Evolutionary conservation across 1,140 invertebrate genomes (phyloP), one percentile per base, ranked within the genome.

Genomic region (Pseudomyrmex flavicornis): DNA sequence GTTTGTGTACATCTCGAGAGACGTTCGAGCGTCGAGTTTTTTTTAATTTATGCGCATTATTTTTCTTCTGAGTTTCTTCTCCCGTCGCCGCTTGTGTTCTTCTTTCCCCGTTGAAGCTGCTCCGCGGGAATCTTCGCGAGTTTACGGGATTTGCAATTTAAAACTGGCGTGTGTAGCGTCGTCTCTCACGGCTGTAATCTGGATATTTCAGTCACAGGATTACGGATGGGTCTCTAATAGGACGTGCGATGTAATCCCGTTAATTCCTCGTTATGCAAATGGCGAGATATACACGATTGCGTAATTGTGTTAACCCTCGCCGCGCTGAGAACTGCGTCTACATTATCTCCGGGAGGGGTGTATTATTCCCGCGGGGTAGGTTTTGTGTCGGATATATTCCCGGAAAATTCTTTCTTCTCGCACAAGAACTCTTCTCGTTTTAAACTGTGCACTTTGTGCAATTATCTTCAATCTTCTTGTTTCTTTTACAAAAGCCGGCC

Each of bases 181-280:
- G 20, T 20, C 35, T 35, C 35, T 35, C 35, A 35, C 48, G 22
- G 17, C 50, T 50, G 35, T 59, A 79, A 80, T 80, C 26, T 12
- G 17, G 61, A 76, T 52, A 52, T 76, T 66, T 59, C 66, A 35
- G 54, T 72, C 66, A 80, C 66, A 44, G 76, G 20, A 70, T 80
- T 80, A 80, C 56, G 44, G 46, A 20, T 17, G 20, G 76, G 35
- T 35, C 35, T 35, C 20, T 80, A 80, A 80, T 80, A 72, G 76
- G 52, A 80, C 66, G 22, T 20, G 54, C 54, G 54, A 80, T 22
- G 54, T 72, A 80, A 80, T 80, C 66, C 54, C 44, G 76, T 80
- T 80, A 80, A 80, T 80, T 80, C 54, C 52, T 50, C 76, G 68
- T 79, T 79, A 79, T 80, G 76, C 54, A 80, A 80, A 80, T 80